These are phyloP conservation scores for Ageneiosus marmoratus DNA, from an alignment of 2,113 vertebrate genomes.

Conservation along the genomic window DNA sequence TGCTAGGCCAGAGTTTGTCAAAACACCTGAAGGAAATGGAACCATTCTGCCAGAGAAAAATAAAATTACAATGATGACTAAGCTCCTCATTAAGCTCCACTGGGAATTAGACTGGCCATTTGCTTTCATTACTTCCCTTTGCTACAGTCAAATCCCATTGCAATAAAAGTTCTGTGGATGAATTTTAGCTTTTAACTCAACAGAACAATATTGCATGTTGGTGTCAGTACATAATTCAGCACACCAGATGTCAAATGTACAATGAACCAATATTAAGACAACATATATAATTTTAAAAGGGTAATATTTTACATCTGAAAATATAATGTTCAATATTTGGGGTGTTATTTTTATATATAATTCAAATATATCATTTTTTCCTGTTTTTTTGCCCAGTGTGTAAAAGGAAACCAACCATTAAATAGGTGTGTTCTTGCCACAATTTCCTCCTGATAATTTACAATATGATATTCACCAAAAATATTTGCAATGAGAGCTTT, in stretches of 20 bases:
- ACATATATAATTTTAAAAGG: not conserved
- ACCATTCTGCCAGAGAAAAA: constrained; percentile 80
- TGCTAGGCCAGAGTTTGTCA: constrained; percentile 73
- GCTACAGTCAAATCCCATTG: constrained; percentile 53
- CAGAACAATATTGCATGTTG: not conserved
- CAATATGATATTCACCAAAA: constrained; percentile 9
- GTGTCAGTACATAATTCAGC: not conserved
- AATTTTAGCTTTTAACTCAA: constrained; percentile 23
- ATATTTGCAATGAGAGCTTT: not conserved
- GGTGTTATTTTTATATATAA: not conserved
- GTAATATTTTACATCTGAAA: not conserved
- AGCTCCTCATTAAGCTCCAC: constrained; percentile 74
- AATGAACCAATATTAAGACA: not conserved
- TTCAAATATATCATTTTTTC: not conserved
- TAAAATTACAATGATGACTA: constrained; percentile 84
- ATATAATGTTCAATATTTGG: not conserved
- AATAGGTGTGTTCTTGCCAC: not conserved
- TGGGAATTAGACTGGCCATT: constrained; percentile 77
- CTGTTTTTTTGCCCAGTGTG: not conserved
- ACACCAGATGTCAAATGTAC: not conserved
- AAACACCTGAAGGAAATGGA: constrained; percentile 83
- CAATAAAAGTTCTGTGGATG: not conserved
- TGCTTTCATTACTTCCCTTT: constrained; percentile 78
- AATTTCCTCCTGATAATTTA: not conserved
- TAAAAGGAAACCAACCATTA: not conserved